Conservation (phyloP, 2,113 vertebrate genomes). For the Verasper variegatus region DNA sequence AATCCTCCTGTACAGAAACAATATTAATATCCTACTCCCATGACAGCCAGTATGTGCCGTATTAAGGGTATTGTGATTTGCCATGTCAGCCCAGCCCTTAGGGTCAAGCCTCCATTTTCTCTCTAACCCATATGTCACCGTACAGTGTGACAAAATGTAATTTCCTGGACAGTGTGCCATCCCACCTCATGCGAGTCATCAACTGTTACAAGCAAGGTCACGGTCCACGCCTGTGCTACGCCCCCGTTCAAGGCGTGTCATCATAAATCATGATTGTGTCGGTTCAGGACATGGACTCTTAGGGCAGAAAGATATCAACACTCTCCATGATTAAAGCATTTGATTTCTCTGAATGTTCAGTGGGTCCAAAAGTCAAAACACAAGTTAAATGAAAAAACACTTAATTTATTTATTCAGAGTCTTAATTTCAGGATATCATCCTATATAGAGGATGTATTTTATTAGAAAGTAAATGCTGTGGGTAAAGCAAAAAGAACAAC, state of each 20-base stretch:
- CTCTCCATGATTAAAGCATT: conserved; percentile 38
- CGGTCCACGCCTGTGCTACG: not conserved
- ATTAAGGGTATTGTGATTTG: conserved; percentile 47
- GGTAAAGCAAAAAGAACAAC: too few species aligned
- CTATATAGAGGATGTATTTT: too few species aligned
- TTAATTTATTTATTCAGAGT: too few species aligned
- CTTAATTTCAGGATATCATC: too few species aligned
- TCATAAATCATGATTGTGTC: conserved; percentile 19
- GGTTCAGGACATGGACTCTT: conserved; percentile 13
- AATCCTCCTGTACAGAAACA: conserved; percentile 14
- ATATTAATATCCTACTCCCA: conserved; percentile 13
- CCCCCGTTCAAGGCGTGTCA: conserved; percentile 1
- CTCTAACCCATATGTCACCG: conserved; percentile 53
- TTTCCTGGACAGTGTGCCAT: conserved; percentile 41
- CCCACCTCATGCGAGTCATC: conserved; percentile 21
- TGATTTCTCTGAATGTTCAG: not conserved
- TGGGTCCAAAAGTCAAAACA: not conserved
- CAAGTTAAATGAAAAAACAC: not conserved
- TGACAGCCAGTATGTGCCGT: conserved; percentile 26
- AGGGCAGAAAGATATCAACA: not conserved
- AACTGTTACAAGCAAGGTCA: conserved; percentile 48
- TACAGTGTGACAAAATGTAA: conserved; percentile 52
- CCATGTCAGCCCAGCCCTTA: conserved; percentile 8
- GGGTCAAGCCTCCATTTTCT: conserved; percentile 47
- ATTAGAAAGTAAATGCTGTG: too few species aligned